phyloP scores from a whole-genome alignment of 1,140 invertebrate genomes.

The Euglossa dilemma region DNA sequence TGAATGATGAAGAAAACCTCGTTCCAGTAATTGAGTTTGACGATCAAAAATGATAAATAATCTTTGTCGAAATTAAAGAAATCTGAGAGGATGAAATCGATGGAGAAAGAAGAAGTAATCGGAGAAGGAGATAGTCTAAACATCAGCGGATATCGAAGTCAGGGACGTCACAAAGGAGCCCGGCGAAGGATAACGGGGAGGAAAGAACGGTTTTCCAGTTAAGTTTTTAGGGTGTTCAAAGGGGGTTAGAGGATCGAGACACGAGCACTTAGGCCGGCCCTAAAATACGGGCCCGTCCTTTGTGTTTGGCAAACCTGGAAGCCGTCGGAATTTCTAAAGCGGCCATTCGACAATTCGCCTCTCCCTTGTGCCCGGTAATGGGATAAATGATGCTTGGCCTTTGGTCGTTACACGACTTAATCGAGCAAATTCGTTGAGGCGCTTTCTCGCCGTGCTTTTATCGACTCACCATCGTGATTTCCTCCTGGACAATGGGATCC shows the following conservation, averaged over 20 bases:
- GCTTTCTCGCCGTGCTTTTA: slow-evolving; percentile 18
- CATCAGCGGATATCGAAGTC: background rate
- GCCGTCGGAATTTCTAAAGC: slow-evolving; percentile 59
- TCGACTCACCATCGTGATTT: slow-evolving; percentile 16
- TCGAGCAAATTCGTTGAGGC: slow-evolving; percentile 26
- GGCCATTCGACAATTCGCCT: slow-evolving; percentile 44
- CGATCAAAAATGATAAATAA: too few relatives aligned
- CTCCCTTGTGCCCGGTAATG: slow-evolving; percentile 38
- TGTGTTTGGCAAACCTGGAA: slow-evolving; percentile 53
- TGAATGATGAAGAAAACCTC: too few relatives aligned
- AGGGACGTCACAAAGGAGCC: background rate
- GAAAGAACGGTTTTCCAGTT: slow-evolving; percentile 11
- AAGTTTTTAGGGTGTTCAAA: slow-evolving; percentile 2
- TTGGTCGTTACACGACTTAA: slow-evolving; percentile 54
- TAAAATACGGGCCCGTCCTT: slow-evolving; percentile 40
- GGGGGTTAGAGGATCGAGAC: background rate
- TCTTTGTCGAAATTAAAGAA: too few relatives aligned
- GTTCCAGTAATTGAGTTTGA: too few relatives aligned
- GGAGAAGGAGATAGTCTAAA: background rate
- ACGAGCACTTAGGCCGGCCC: slow-evolving; percentile 27
- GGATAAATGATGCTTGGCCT: slow-evolving; percentile 53
- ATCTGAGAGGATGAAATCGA: too few relatives aligned
- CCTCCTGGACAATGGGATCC: slow-evolving; percentile 3
- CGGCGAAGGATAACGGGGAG: background rate
- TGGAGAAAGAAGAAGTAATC: too few relatives aligned